A percentile compares a stretch with the other conserved stretches of the same genome.
These are phyloP conservation scores for Balearica regulorum DNA, from an alignment of 2,797 vertebrate species.

Conservation along the genomic window DNA sequence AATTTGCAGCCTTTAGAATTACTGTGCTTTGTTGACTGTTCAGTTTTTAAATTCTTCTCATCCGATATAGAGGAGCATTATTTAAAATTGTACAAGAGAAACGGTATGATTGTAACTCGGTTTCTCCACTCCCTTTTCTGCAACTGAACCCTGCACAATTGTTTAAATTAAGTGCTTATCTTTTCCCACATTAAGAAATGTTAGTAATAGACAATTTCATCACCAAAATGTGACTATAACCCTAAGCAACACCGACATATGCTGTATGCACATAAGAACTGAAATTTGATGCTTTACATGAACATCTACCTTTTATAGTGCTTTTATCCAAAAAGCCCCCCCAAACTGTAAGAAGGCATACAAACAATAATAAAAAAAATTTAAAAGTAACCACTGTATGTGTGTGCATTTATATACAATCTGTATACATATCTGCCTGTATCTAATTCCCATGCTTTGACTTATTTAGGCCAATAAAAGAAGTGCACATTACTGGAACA, in stretches of 20 bases:
- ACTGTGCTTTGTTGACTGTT: constrained; percentile 15
- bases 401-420: constrained; percentile 35
- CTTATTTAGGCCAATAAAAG: constrained; percentile 41
- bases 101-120: background rate
- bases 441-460: constrained; percentile 45
- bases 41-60: background rate
- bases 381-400: constrained; percentile 2
- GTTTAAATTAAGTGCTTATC: background rate
- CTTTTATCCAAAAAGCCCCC: constrained; percentile 5
- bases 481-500: constrained; percentile 32
- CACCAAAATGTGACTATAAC: constrained; percentile 21
- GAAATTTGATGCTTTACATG: background rate
- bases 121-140: background rate
- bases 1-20: background rate
- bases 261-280: background rate
- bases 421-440: background rate
- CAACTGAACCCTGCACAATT: background rate
- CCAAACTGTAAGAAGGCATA: constrained; percentile 21
- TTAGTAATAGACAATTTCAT: background rate
- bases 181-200: background rate
- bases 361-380: background rate
- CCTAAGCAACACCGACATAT: background rate
- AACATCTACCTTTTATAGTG: constrained; percentile 14
- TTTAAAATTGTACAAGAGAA: background rate
- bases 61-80: background rate